Evolutionary conservation across 2,113 vertebrate species (phyloP).

Genomic region (Todiramphus chloris): DNA sequence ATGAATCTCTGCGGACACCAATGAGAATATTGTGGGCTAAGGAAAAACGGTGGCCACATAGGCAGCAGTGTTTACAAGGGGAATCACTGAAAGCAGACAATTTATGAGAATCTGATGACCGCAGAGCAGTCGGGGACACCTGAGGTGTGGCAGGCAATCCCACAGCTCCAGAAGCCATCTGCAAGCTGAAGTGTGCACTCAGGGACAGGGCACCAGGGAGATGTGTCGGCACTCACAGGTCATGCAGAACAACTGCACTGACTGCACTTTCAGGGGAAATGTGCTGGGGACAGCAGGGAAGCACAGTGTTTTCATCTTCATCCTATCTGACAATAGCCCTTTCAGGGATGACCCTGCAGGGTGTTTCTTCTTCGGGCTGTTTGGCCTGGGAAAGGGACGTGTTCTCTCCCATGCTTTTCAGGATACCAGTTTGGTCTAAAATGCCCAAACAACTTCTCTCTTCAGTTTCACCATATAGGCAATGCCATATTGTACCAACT

Average conservation of each 20-base stretch:
- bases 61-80: background rate
- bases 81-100: background rate
- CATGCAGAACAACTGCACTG: slow-evolving; percentile 32
- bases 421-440: background rate
- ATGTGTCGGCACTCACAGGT: background rate
- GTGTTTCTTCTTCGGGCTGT: background rate
- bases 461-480: background rate
- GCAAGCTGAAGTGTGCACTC: background rate
- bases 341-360: background rate
- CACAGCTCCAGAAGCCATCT: background rate
- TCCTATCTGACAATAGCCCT: background rate
- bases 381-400: background rate
- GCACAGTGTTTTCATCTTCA: background rate
- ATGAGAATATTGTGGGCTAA: background rate
- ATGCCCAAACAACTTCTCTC: background rate
- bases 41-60: background rate
- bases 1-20: background rate
- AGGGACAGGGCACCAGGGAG: background rate
- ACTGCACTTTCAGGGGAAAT: background rate
- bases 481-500: background rate
- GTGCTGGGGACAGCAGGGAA: slow-evolving; percentile 30
- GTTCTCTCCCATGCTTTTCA: background rate
- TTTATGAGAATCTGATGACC: background rate
- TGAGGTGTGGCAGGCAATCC: background rate
- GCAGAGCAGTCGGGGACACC: background rate